phyloP scores from a whole-genome alignment of 1,140 invertebrate species.

The Potamilus streckersoni region DNA sequence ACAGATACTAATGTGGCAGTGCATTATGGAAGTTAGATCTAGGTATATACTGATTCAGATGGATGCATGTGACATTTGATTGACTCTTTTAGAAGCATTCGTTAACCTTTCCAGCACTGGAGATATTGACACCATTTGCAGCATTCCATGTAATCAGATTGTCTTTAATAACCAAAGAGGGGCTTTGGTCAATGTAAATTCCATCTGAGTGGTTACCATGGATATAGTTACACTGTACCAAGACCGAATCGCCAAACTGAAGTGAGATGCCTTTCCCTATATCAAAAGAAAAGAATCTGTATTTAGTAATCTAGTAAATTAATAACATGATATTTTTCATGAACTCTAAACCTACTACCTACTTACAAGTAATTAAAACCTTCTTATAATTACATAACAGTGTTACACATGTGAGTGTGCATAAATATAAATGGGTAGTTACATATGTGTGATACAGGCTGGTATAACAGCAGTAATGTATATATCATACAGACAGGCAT shows the following conservation, averaged over 20 bases:
- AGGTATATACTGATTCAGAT: too few species aligned
- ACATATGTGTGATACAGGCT: neutral
- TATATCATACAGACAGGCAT: too few species aligned
- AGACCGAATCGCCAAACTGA: conserved; percentile 49
- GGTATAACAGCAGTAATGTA: too few species aligned
- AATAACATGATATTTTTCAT: neutral
- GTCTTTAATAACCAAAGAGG: conserved; percentile 36
- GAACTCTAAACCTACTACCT: neutral
- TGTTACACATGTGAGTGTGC: neutral
- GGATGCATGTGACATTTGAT: too few species aligned
- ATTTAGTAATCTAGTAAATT: neutral
- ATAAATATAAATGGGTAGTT: neutral
- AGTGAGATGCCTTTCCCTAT: conserved; percentile 52
- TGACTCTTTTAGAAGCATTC: too few species aligned
- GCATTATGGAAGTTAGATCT: too few species aligned
- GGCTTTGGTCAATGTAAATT: conserved; percentile 47
- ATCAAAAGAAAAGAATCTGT: neutral
- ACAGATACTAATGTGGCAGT: too few species aligned
- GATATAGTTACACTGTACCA: conserved; percentile 51
- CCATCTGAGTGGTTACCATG: conserved; percentile 55
- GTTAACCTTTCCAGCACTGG: conserved; percentile 39
- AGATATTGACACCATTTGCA: conserved; percentile 48
- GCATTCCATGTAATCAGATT: conserved; percentile 56
- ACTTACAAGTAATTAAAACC: neutral
- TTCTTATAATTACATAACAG: neutral